These are phyloP conservation scores for Malachius bipustulatus DNA, from an alignment of 2,888 invertebrate species.

Conservation along the genomic window DNA sequence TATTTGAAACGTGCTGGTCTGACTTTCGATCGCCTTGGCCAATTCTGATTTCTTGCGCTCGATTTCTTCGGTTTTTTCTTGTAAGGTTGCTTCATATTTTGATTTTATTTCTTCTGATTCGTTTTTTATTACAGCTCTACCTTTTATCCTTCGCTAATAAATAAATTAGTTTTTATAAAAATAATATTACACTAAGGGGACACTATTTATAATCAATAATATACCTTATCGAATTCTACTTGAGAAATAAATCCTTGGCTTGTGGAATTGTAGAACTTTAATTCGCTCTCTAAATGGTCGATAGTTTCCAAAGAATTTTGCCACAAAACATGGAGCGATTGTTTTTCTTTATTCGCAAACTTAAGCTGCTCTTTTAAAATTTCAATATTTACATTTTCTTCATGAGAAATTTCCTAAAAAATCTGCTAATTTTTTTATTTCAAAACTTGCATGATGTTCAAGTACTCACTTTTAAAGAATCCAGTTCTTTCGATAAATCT, in stretches of 20 bases:
- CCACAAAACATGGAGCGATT: slow-evolving; percentile 52
- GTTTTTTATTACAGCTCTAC: slow-evolving; percentile 42
- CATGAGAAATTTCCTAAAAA: too few relatives aligned
- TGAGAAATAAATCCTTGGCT: slow-evolving; percentile 28
- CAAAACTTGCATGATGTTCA: too few relatives aligned
- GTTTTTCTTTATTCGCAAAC: slow-evolving; percentile 44
- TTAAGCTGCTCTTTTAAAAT: slow-evolving; percentile 25
- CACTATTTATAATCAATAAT: slow-evolving; percentile 7
- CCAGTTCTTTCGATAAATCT: slow-evolving; percentile 1
- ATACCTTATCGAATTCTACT: slow-evolving; percentile 26
- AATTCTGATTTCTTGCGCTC: slow-evolving; percentile 40
- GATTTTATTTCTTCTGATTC: slow-evolving; percentile 15
- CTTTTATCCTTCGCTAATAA: slow-evolving; percentile 40
- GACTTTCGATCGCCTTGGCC: slow-evolving; percentile 34
- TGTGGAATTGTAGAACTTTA: slow-evolving; percentile 41
- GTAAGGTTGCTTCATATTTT: slow-evolving; percentile 17
- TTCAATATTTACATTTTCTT: slow-evolving; percentile 19
- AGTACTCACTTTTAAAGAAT: slow-evolving; percentile 1
- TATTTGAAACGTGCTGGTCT: slow-evolving; percentile 39
- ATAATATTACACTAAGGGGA: too few relatives aligned
- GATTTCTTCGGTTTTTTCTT: slow-evolving; percentile 29
- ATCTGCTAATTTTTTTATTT: too few relatives aligned
- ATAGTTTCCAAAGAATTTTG: slow-evolving; percentile 54
- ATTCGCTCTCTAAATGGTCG: slow-evolving; percentile 52
- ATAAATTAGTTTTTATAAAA: slow-evolving; percentile 5